phyloP scores from a whole-genome alignment of 2,113 vertebrate genomes.

The Notarius lentiginosus region DNA sequence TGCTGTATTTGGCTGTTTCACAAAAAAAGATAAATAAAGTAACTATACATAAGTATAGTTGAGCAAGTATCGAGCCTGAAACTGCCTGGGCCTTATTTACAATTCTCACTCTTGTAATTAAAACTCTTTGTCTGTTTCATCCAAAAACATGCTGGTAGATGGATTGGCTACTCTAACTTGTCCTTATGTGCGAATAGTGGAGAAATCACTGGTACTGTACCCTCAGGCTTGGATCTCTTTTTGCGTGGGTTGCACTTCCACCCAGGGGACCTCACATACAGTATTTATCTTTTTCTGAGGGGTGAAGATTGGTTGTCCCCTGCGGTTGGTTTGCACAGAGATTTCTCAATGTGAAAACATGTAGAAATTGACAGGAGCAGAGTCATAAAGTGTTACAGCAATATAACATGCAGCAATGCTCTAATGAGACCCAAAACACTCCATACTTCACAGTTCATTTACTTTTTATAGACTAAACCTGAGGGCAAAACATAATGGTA shows the following conservation, averaged over 20 bases:
- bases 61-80: neutral
- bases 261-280: neutral
- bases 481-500: neutral
- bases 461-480: neutral
- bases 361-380: neutral
- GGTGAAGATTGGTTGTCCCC: neutral
- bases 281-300: constrained; percentile 34
- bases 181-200: neutral
- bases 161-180: constrained; percentile 11
- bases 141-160: neutral
- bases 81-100: neutral
- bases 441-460: neutral
- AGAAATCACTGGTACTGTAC: constrained; percentile 51
- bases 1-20: neutral
- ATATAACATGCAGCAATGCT: neutral
- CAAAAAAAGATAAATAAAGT: neutral
- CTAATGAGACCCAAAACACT: constrained; percentile 1
- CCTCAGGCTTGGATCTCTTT: constrained; percentile 16
- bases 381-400: neutral
- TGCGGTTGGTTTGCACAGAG: neutral
- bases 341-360: constrained; percentile 29
- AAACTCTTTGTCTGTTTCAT: neutral
- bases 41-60: neutral
- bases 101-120: neutral
- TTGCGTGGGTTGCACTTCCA: constrained; percentile 1